These are phyloP conservation scores for Pelobates cultripes DNA, from an alignment of 2,797 vertebrate genomes.

Conservation along the genomic window DNA sequence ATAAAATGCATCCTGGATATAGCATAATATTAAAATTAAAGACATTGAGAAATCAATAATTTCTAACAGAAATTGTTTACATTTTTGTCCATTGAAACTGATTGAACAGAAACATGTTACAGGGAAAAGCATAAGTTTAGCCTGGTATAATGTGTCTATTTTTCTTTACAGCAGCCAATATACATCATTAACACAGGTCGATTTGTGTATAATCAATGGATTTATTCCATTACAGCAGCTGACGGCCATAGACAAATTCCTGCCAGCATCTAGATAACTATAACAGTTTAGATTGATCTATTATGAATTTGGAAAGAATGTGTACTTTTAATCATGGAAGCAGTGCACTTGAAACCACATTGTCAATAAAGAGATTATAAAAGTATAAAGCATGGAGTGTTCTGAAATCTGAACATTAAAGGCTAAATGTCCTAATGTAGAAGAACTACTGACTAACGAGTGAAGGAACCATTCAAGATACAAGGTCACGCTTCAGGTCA, in stretches of 20 bases:
- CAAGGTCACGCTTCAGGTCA: too few species aligned
- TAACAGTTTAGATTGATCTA: not conserved
- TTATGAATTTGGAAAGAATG: not conserved
- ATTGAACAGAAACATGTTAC: too few species aligned
- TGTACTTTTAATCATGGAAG: not conserved
- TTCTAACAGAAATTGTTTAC: too few species aligned
- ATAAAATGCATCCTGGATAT: too few species aligned
- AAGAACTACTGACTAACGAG: too few species aligned
- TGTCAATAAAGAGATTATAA: not conserved
- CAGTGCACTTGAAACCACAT: not conserved
- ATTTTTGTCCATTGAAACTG: too few species aligned
- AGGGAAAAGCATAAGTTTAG: too few species aligned
- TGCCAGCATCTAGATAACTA: not conserved
- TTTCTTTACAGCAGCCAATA: conserved; percentile 2
- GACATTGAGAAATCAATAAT: too few species aligned
- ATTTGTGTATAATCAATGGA: conserved; percentile 23
- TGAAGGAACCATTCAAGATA: too few species aligned
- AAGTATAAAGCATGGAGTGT: not conserved
- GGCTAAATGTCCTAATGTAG: too few species aligned
- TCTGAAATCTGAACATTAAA: too few species aligned
- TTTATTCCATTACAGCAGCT: conserved; percentile 15
- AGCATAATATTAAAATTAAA: too few species aligned
- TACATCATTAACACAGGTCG: not conserved
- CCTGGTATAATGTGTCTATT: not conserved
- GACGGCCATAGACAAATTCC: conserved; percentile 2